A percentile compares a stretch with the other conserved stretches of the same genome.
phyloP scores from a whole-genome alignment of 2,888 invertebrate species.

The Andrena camellia region DNA sequence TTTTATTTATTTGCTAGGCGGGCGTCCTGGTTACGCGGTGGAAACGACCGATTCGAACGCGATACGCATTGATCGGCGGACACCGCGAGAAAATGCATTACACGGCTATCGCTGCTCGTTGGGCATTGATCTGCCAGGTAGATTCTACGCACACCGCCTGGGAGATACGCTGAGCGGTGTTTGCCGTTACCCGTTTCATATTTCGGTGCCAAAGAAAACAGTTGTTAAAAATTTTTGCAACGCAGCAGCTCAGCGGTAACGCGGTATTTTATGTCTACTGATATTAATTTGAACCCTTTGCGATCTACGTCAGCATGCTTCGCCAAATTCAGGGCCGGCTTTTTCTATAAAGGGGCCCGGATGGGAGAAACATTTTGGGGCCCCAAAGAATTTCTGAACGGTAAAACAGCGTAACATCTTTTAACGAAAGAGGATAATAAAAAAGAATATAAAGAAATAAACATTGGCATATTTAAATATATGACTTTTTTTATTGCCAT shows the following conservation, averaged over 20 bases:
- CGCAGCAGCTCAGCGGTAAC: background rate
- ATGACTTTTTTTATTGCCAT: too few relatives aligned
- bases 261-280: background rate
- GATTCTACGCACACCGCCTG: slow-evolving; percentile 3
- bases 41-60: slow-evolving; percentile 10
- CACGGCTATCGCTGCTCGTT: slow-evolving; percentile 12
- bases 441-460: too few relatives aligned
- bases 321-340: background rate
- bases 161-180: background rate
- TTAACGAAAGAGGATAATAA: too few relatives aligned
- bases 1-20: slow-evolving; percentile 14
- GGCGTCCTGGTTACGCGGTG: slow-evolving; percentile 19
- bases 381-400: too few relatives aligned
- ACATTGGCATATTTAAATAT: too few relatives aligned
- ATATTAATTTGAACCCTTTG: background rate
- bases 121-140: slow-evolving; percentile 15
- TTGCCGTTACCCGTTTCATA: slow-evolving; percentile 6
- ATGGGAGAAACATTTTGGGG: too few relatives aligned
- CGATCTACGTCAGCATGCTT: background rate
- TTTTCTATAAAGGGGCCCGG: too few relatives aligned
- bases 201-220: slow-evolving; percentile 18
- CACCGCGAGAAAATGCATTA: slow-evolving; percentile 18
- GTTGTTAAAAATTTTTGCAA: slow-evolving; percentile 8
- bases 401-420: too few relatives aligned
- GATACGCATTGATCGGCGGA: slow-evolving; percentile 27